phyloP scores from a whole-genome alignment of 2,888 invertebrate species.

The Hypena proboscidalis region DNA sequence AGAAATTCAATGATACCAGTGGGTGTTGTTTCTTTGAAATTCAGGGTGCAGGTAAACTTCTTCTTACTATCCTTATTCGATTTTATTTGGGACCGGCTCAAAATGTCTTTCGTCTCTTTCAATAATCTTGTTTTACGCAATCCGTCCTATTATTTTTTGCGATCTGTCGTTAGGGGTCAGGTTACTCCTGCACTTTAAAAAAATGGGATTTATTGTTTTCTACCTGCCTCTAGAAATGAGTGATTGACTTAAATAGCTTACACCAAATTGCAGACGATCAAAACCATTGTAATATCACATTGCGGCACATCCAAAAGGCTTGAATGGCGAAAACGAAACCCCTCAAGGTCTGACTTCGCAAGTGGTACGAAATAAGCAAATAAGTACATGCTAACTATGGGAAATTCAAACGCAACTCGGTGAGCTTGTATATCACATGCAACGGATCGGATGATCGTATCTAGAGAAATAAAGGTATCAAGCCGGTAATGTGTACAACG shows the following conservation, averaged over 20 bases:
- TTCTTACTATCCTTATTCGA: no score
- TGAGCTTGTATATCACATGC: constrained; percentile 30
- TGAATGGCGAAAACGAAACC: constrained; percentile 40
- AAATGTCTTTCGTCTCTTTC: no score
- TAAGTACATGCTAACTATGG: constrained; percentile 46
- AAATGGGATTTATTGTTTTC: no score
- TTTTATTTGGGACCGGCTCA: no score
- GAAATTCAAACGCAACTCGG: constrained; percentile 29
- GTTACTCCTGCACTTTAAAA: no score
- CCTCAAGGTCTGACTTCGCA: constrained; percentile 48
- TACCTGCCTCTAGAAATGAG: no score
- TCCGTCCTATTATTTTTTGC: no score
- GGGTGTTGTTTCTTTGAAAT: no score
- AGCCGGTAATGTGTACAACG: constrained; percentile 24
- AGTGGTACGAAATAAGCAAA: constrained; percentile 38
- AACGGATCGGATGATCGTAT: constrained; percentile 34
- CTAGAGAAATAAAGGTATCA: constrained; percentile 31
- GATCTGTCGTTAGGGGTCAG: no score
- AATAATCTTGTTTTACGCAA: no score
- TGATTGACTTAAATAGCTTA: constrained; percentile 4
- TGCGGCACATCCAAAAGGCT: constrained; percentile 28
- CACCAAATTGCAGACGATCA: not conserved
- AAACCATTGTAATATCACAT: constrained; percentile 20
- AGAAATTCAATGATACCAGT: no score
- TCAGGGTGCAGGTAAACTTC: no score